A percentile compares a stretch with the other conserved stretches of the same genome.
These are phyloP conservation scores for Ennomos fuscantarius DNA, from an alignment of 2,888 invertebrate genomes.

Conservation along the genomic window DNA sequence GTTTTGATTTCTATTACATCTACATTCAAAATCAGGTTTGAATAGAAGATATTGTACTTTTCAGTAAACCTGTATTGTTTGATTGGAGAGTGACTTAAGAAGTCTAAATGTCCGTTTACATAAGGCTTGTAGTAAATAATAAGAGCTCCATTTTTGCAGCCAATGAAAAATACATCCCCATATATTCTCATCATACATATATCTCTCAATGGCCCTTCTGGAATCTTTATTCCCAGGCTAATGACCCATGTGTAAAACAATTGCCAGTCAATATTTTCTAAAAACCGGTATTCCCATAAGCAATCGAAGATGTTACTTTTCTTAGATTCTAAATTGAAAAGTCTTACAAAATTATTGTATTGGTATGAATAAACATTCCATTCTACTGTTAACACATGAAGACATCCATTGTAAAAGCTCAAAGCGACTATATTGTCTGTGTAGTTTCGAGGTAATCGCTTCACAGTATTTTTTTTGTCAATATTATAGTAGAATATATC, in stretches of 20 bases:
- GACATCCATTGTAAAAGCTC: constrained; percentile 3
- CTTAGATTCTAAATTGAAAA: background rate
- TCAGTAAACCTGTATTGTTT: constrained; percentile 69
- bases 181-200: constrained; percentile 61
- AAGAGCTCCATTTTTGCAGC: constrained; percentile 64
- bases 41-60: constrained; percentile 54
- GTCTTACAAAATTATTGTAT: background rate
- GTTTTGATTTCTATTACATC: constrained; percentile 63
- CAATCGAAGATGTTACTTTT: constrained; percentile 26
- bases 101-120: constrained; percentile 55
- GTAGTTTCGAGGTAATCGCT: background rate
- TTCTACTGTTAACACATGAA: background rate
- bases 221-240: constrained; percentile 51
- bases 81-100: constrained; percentile 58
- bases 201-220: constrained; percentile 58
- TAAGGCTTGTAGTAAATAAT: constrained; percentile 67
- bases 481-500: constrained; percentile 7
- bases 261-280: constrained; percentile 69
- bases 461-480: constrained; percentile 1
- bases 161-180: constrained; percentile 66
- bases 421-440: background rate
- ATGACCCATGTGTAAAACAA: constrained; percentile 66
- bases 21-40: constrained; percentile 64
- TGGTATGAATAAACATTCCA: constrained; percentile 2
- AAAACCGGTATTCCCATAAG: constrained; percentile 52